These are phyloP conservation scores for Sminthopsis crassicaudata DNA, from an alignment of 2,113 vertebrate species.

Conservation along the genomic window DNA sequence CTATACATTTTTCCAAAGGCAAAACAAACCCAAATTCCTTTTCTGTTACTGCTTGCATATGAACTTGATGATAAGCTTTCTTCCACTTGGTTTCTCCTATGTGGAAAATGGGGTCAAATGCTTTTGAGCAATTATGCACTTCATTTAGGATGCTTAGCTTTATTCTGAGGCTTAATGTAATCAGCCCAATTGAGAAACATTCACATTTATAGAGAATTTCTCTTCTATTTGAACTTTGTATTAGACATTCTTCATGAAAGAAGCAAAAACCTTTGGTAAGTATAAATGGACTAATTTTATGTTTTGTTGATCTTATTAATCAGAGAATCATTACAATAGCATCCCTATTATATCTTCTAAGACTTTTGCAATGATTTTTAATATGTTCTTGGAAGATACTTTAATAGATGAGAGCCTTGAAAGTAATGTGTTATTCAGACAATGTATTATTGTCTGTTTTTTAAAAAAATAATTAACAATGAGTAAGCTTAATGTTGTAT, in stretches of 20 bases:
- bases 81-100: neutral
- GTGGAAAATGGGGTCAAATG: neutral
- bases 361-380: neutral
- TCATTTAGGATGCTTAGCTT: neutral
- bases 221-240: neutral
- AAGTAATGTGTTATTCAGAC: neutral
- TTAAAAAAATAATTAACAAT: neutral
- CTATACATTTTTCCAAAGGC: neutral
- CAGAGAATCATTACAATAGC: neutral
- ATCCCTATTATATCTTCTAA: neutral
- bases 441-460: neutral
- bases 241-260: neutral
- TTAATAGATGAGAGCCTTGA: neutral
- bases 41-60: neutral
- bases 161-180: neutral
- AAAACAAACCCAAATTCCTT: neutral
- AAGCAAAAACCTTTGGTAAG: neutral
- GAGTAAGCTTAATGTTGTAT: neutral
- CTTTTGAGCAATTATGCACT: neutral
- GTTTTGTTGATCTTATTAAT: neutral
- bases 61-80: neutral
- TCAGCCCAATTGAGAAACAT: neutral
- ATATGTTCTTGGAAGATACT: neutral
- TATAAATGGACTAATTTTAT: neutral
- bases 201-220: neutral